Conservation (phyloP, 2,113 vertebrate genomes). For the Calidris pugnax region DNA sequence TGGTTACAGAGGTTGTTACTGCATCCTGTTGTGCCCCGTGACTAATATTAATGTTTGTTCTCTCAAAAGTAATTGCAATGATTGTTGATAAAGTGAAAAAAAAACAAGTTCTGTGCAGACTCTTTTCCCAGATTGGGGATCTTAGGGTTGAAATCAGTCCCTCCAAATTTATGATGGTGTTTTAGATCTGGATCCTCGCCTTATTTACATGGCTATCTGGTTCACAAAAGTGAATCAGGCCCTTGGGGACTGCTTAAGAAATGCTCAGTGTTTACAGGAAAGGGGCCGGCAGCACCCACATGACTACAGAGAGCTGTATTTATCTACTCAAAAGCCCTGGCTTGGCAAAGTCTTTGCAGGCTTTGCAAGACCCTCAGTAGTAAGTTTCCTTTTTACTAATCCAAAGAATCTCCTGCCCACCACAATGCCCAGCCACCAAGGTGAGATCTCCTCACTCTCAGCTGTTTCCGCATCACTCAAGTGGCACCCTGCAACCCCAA, state of each 20-base stretch:
- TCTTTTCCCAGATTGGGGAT: background rate
- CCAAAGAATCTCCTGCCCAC: background rate
- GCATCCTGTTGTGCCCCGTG: background rate
- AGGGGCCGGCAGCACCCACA: background rate
- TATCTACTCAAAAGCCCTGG: background rate
- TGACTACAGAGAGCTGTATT: background rate
- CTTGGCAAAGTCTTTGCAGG: background rate
- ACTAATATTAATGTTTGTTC: background rate
- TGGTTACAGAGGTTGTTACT: background rate
- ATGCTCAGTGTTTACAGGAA: background rate
- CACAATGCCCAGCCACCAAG: background rate
- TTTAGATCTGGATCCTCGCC: background rate
- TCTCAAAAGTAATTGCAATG: background rate
- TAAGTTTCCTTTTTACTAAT: background rate
- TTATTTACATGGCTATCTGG: background rate
- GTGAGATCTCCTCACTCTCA: background rate
- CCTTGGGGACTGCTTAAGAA: background rate
- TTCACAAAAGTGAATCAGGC: background rate
- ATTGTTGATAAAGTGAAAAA: background rate
- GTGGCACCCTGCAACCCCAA: background rate
- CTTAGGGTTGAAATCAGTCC: background rate
- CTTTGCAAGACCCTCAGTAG: background rate
- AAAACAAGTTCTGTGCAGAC: background rate
- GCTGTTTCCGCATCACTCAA: background rate
- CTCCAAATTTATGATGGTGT: background rate